Conservation (phyloP, 2,113 vertebrate species). For the Zapornia atra region DNA sequence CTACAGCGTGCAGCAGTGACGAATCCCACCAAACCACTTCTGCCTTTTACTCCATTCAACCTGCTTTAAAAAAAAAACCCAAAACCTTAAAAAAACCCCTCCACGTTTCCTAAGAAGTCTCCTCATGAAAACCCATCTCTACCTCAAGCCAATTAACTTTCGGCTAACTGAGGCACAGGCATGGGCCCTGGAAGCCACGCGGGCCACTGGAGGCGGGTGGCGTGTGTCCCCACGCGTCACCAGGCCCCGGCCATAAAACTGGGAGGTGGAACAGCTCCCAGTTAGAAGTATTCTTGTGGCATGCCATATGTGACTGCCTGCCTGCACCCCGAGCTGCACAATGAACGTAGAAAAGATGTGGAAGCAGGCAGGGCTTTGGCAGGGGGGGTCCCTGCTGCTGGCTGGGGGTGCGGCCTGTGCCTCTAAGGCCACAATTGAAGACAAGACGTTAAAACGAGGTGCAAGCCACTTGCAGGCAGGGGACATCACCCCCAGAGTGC, state of each 20-base stretch:
- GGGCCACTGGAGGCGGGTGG: neutral
- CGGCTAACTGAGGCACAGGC: neutral
- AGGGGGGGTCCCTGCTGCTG: neutral
- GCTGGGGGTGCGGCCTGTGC: neutral
- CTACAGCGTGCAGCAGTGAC: neutral
- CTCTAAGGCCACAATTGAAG: neutral
- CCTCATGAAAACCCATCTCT: neutral
- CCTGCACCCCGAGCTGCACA: neutral
- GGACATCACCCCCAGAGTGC: neutral
- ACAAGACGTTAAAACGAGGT: neutral
- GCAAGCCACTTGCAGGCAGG: neutral
- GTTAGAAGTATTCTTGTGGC: neutral
- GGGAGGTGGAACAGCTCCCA: neutral
- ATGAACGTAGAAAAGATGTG: neutral
- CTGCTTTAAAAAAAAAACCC: neutral
- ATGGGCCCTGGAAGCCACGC: fast-evolving
- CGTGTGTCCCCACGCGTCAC: neutral
- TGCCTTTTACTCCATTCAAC: neutral
- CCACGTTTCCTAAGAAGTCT: neutral
- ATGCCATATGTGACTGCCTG: neutral
- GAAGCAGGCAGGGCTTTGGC: neutral
- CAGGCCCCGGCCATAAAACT: neutral
- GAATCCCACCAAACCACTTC: fast-evolving
- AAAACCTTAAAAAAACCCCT: neutral
- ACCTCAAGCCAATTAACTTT: neutral